Evolutionary conservation across 2,113 vertebrate genomes (phyloP).

Genomic region (Haemorhous mexicanus): DNA sequence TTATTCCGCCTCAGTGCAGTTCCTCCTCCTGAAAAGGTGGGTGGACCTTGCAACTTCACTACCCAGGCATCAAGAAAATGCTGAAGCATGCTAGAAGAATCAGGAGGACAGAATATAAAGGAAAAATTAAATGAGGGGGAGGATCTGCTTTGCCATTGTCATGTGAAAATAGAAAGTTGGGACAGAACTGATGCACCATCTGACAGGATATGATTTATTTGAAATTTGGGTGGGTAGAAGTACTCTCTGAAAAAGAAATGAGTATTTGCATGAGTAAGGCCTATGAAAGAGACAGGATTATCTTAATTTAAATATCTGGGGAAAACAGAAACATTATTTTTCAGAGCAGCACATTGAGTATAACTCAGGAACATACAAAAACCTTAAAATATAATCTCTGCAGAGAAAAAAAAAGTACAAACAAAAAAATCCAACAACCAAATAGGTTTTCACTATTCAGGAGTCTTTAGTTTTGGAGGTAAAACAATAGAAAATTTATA

Average conservation of each 20-base stretch:
- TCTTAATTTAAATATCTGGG: not conserved
- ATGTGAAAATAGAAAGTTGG: not conserved
- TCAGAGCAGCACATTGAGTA: not conserved
- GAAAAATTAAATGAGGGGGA: conserved; percentile 13
- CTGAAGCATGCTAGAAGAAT: not conserved
- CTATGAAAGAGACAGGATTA: not conserved
- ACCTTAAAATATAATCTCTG: not conserved
- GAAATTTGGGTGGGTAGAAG: not conserved
- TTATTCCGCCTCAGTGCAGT: not conserved
- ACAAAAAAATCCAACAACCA: not conserved
- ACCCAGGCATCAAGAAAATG: not conserved
- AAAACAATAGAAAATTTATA: not conserved
- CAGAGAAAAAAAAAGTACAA: not conserved
- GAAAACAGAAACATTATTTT: not conserved
- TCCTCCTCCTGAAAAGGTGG: not conserved
- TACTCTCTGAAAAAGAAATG: not conserved
- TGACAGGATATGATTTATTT: not conserved
- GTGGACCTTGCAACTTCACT: not conserved
- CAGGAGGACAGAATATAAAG: not conserved
- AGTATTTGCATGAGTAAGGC: not conserved
- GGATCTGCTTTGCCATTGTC: not conserved
- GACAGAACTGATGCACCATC: not conserved
- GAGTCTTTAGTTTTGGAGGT: not conserved
- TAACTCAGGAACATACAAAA: not conserved
- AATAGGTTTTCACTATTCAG: not conserved